Evolutionary conservation across 1,140 invertebrate genomes (phyloP).

Genomic region (Adoxophyes honmai): DNA sequence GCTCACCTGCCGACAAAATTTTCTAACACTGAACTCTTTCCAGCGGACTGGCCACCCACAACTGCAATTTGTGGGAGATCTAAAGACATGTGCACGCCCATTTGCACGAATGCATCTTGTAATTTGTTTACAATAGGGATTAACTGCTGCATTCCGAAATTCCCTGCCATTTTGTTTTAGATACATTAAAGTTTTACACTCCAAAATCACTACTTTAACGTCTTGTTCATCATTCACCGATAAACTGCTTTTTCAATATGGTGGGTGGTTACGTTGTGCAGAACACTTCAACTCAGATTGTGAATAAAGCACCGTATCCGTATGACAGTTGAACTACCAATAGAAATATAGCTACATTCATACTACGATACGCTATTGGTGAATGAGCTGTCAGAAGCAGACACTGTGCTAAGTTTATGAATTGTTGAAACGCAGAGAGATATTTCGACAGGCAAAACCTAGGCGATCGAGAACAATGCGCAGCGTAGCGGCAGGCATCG

Average conservation of each 20-base stretch:
- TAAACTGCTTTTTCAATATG: conserved; percentile 75
- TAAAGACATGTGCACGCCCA: conserved; percentile 96
- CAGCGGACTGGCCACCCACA: conserved; percentile 98
- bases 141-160: conserved; percentile 96
- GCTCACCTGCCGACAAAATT: conserved; percentile 98
- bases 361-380: background rate
- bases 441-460: conserved; percentile 6
- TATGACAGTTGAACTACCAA: conserved; percentile 1
- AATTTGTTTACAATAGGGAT: conserved; percentile 98
- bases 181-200: conserved; percentile 62
- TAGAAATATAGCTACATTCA: background rate
- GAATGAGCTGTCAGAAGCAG: background rate
- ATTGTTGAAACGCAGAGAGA: background rate
- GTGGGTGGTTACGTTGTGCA: conserved; percentile 52
- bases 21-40: conserved; percentile 98
- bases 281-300: background rate
- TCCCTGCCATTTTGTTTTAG: conserved; percentile 80
- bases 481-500: conserved; percentile 8
- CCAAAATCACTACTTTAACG: conserved; percentile 51
- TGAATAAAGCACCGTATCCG: background rate
- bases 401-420: background rate
- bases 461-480: conserved; percentile 8
- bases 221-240: conserved; percentile 63
- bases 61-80: conserved; percentile 99
- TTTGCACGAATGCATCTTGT: conserved; percentile 98